phyloP scores from a whole-genome alignment of 2,113 vertebrate genomes.

The Sterna hirundo region DNA sequence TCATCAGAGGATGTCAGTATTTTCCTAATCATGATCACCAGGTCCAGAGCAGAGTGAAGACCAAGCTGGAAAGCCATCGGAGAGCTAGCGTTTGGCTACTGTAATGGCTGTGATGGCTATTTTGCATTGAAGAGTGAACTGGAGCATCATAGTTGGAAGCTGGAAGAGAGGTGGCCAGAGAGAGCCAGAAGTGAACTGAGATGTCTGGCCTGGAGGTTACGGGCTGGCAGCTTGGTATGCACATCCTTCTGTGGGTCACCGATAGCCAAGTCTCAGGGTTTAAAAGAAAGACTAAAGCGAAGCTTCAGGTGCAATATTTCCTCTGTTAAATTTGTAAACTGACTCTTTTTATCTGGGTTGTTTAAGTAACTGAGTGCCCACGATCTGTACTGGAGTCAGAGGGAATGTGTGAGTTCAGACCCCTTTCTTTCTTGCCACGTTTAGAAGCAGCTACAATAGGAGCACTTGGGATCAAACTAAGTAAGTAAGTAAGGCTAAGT shows the following conservation, averaged over 20 bases:
- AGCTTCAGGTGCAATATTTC: not conserved
- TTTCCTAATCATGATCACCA: not conserved
- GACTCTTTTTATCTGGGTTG: not conserved
- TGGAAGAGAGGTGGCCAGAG: not conserved
- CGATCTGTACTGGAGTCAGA: not conserved
- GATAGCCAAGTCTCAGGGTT: not conserved
- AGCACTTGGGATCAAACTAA: not conserved
- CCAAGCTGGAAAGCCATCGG: not conserved
- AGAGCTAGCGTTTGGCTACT: not conserved
- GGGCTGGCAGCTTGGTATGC: not conserved
- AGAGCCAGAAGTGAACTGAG: not conserved
- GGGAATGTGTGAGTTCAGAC: not conserved
- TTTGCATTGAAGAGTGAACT: not conserved
- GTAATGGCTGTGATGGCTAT: not conserved
- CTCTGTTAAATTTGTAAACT: not conserved
- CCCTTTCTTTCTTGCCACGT: not conserved
- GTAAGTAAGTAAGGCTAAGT: too few species aligned
- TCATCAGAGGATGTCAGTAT: not conserved
- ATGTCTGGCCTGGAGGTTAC: not conserved
- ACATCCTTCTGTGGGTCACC: not conserved
- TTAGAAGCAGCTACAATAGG: not conserved
- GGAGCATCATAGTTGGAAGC: not conserved
- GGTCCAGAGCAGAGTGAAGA: not conserved
- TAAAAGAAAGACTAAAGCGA: not conserved
- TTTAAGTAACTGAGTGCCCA: not conserved